Conservation (phyloP, 2,113 vertebrate species). For the Asarcornis scutulata region DNA sequence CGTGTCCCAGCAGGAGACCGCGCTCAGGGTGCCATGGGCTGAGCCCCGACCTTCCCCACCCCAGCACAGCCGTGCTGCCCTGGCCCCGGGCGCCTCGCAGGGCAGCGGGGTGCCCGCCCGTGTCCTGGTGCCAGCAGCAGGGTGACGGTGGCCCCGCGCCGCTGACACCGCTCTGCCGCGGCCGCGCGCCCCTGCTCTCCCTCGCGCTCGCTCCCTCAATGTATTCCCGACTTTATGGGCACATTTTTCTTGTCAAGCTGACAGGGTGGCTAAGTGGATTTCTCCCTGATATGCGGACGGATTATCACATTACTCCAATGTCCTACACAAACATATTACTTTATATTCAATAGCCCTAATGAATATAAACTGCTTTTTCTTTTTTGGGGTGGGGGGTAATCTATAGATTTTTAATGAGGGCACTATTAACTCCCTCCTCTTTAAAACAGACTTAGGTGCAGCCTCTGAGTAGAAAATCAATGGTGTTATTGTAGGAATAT, state of each 20-base stretch:
- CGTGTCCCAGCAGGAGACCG: neutral
- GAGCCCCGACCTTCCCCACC: fast-evolving
- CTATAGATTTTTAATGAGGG: slow-evolving; percentile 85
- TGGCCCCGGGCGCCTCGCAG: neutral
- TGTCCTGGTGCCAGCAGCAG: neutral
- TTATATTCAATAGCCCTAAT: slow-evolving; percentile 90
- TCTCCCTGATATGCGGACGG: slow-evolving; percentile 79
- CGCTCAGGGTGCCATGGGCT: fast-evolving
- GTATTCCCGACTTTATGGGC: slow-evolving; percentile 70
- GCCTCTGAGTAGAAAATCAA: slow-evolving; percentile 79
- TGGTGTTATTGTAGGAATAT: slow-evolving; percentile 86
- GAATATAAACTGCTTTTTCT: slow-evolving; percentile 90
- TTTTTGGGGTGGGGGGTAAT: slow-evolving; percentile 75
- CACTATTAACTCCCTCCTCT: slow-evolving; percentile 68
- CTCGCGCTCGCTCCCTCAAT: slow-evolving; percentile 10
- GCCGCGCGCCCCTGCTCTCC: neutral
- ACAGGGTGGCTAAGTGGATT: slow-evolving; percentile 82
- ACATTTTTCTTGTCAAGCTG: slow-evolving; percentile 79
- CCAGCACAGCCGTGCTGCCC: fast-evolving
- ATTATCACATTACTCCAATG: slow-evolving; percentile 84
- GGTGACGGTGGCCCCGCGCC: neutral
- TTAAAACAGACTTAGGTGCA: slow-evolving; percentile 69
- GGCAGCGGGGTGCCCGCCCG: fast-evolving
- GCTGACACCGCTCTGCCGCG: fast-evolving
- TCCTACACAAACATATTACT: slow-evolving; percentile 84